Evolutionary conservation across 23 tunicate species (phyloP), one percentile per base, ranked within the genome.

Genomic region (Styela plicata): DNA sequence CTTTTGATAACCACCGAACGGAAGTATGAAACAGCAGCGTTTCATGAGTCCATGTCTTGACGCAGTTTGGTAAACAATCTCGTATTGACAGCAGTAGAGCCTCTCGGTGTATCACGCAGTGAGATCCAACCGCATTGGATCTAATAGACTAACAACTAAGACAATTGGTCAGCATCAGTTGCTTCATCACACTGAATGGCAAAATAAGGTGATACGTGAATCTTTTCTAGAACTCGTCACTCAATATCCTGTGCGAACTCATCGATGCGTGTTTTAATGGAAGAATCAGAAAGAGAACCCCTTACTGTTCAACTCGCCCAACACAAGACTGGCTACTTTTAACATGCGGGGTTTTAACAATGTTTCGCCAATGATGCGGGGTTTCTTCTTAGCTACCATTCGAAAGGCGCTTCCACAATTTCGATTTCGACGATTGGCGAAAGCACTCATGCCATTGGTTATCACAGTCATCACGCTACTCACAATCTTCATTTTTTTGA

Each of bases 381-480:
- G 83, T 33, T 80, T 73, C 52, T 73, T 31, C 13, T 65, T 25
- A 65, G 70, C 70, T 24, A 65, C 17, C 70, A 57, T 57, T 85
- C 83, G 78, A 52, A 85, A 78, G 83, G 78, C 30, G 89, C 89
- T 85, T 78, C 83, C 29, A 85, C 83, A 24, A 85, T 68, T 74
- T 84, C 87, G 74, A 70, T 7, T 62, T 63, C 74, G 74, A 64
- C 24, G 82, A 84, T 31, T 75, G 82, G 82, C 82, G 57, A 44
- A 44, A 44, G 57, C 57, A 5, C 57, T 44, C 57, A 5, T 44
- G n/a, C n/a, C n/a, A n/a, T n/a, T n/a, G n/a, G n/a, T n/a, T n/a
- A n/a, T n/a, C n/a, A n/a, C n/a, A n/a, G n/a, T n/a, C n/a, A n/a
- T n/a, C n/a, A n/a, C n/a, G n/a, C n/a, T 13, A 44, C 57, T 44